Conservation (phyloP, 2,888 invertebrate genomes). For the Alloscopus bannaensis region DNA sequence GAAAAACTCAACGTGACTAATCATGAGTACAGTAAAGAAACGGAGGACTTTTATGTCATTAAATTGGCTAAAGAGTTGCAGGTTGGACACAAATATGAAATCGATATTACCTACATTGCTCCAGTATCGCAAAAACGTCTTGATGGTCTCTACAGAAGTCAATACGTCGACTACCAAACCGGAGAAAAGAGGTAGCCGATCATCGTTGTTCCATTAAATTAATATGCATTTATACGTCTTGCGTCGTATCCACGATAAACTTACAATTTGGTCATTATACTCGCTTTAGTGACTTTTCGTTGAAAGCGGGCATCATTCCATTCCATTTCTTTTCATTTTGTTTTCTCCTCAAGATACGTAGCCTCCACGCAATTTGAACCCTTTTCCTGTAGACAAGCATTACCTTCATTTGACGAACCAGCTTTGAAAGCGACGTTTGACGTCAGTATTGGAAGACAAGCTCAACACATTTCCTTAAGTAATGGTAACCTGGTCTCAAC, state of each 20-base stretch:
- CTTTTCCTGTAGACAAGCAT: conserved; percentile 57
- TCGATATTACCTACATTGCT: conserved; percentile 64
- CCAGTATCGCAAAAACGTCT: conserved; percentile 58
- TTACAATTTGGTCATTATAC: no score
- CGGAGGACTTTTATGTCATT: conserved; percentile 62
- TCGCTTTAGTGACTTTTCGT: no score
- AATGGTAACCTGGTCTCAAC: conserved; percentile 65
- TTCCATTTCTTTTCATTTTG: conserved; percentile 8
- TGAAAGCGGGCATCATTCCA: no score
- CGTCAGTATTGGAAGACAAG: conserved; percentile 66
- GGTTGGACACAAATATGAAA: conserved; percentile 63
- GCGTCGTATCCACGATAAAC: no score
- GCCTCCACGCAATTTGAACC: conserved; percentile 68
- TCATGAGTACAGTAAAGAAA: conserved; percentile 44
- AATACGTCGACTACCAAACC: conserved; percentile 60
- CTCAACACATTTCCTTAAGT: conserved; percentile 61
- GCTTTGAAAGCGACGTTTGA: conserved; percentile 65
- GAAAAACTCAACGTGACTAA: conserved; percentile 52
- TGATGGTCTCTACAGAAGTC: conserved; percentile 69
- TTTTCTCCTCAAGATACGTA: conserved; percentile 52
- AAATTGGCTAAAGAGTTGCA: conserved; percentile 54
- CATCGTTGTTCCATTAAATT: no score
- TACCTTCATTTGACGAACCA: conserved; percentile 71
- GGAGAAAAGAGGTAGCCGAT: conserved; percentile 57
- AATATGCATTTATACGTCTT: neutral